These are phyloP conservation scores for Mormyrus lacerda DNA, from an alignment of 2,113 vertebrate species.

Conservation along the genomic window DNA sequence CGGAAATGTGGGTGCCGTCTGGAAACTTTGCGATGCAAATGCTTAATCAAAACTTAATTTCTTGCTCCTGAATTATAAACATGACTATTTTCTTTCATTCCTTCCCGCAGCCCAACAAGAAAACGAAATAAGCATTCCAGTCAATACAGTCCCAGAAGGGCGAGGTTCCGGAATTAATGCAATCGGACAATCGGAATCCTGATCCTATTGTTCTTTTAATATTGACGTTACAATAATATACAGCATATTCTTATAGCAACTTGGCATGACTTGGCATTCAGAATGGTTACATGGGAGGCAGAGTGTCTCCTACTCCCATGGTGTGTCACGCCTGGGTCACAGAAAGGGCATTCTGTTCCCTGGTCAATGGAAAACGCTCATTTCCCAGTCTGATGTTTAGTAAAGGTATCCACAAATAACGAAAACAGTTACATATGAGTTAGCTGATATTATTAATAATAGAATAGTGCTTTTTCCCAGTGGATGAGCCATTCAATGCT, in stretches of 20 bases:
- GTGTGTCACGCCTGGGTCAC: background rate
- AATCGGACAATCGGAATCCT: background rate
- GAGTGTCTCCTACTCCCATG: background rate
- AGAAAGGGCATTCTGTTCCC: background rate
- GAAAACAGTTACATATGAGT: background rate
- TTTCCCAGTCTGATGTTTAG: background rate
- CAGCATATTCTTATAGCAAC: background rate
- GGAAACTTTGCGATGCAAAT: slow-evolving; percentile 30
- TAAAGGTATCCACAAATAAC: background rate
- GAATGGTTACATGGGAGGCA: background rate
- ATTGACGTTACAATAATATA: background rate
- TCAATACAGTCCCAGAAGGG: background rate
- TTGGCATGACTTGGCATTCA: background rate
- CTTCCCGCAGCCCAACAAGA: background rate
- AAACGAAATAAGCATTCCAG: background rate
- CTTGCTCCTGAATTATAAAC: slow-evolving; percentile 30
- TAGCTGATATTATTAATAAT: background rate
- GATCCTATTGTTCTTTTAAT: background rate
- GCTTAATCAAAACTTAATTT: slow-evolving; percentile 37
- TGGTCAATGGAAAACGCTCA: background rate
- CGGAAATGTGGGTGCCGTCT: slow-evolving; percentile 19
- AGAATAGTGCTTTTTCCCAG: background rate
- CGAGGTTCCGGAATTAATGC: background rate
- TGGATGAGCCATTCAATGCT: background rate
- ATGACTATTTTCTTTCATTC: slow-evolving; percentile 18